Evolutionary conservation across 2,888 invertebrate genomes (phyloP).

Genomic region (Hydroisotoma schaefferi): DNA sequence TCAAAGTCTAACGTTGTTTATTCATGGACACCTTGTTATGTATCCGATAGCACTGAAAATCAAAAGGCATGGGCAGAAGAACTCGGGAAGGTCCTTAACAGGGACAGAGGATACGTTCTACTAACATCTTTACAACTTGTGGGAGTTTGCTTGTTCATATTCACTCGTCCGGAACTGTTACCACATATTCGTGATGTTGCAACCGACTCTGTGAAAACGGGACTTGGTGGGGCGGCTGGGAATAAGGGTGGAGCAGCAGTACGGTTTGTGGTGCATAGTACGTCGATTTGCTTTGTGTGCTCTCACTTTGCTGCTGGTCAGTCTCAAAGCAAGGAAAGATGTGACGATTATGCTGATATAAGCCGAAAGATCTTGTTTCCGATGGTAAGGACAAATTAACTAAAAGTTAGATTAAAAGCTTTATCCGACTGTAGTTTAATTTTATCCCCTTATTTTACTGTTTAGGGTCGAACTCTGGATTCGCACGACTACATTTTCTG

Average conservation of each 20-base stretch:
- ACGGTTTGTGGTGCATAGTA: conserved; percentile 83
- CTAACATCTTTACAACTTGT: conserved; percentile 93
- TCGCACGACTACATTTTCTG: conserved; percentile 98
- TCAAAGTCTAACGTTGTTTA: background rate
- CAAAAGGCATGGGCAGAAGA: conserved; percentile 94
- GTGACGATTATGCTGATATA: conserved; percentile 95
- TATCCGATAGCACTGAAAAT: conserved; percentile 72
- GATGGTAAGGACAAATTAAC: conserved; percentile 57
- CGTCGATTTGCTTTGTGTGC: conserved; percentile 95
- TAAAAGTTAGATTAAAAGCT: background rate
- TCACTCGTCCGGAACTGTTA: conserved; percentile 82
- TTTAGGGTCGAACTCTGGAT: conserved; percentile 75
- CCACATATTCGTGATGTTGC: conserved; percentile 89
- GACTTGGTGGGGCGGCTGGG: conserved; percentile 89
- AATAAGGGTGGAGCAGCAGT: conserved; percentile 97
- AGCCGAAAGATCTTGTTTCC: conserved; percentile 84
- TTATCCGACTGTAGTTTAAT: background rate
- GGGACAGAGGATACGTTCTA: conserved; percentile 82
- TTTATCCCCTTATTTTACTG: conserved; percentile 13
- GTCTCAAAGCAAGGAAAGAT: conserved; percentile 88
- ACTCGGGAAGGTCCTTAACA: conserved; percentile 82
- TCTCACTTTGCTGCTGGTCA: conserved; percentile 99
- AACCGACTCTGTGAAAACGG: conserved; percentile 95
- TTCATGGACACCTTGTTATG: background rate
- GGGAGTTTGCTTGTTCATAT: conserved; percentile 95